Conservation (phyloP, 2,888 invertebrate species). For the Lampropteryx suffumata region DNA sequence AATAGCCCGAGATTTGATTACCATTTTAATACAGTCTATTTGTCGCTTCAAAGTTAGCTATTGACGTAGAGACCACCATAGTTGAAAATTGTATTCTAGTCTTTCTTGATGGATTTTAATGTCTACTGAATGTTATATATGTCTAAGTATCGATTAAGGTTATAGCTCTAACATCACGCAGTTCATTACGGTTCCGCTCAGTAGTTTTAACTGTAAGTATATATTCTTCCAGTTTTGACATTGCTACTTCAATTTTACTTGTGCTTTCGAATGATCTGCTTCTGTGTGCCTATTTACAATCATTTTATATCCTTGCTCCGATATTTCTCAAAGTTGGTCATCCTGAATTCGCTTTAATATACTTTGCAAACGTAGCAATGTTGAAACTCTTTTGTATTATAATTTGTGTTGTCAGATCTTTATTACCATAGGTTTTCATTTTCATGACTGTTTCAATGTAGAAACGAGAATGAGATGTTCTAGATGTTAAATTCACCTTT, state of each 20-base stretch:
- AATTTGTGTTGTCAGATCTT: conserved; percentile 67
- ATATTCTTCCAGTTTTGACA: conserved; percentile 70
- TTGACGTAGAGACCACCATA: conserved; percentile 51
- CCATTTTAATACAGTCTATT: conserved; percentile 14
- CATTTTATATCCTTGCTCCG: conserved; percentile 39
- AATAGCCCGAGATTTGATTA: conserved; percentile 42
- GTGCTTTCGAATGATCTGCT: conserved; percentile 36
- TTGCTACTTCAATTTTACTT: conserved; percentile 60
- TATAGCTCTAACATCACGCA: conserved; percentile 62
- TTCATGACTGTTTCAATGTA: background rate
- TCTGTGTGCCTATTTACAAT: conserved; percentile 43
- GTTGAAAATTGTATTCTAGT: conserved; percentile 56
- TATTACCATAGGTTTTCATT: conserved; percentile 12
- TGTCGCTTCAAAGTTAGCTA: conserved; percentile 39
- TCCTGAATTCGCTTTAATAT: conserved; percentile 38
- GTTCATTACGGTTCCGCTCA: conserved; percentile 68
- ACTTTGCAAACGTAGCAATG: conserved; percentile 67
- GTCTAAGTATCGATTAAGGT: conserved; percentile 74
- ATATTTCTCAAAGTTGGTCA: conserved; percentile 76
- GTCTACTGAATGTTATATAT: conserved; percentile 82
- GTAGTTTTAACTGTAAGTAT: conserved; percentile 64
- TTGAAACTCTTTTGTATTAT: conserved; percentile 69
- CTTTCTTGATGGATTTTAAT: conserved; percentile 71
- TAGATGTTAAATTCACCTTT: conserved; percentile 5
- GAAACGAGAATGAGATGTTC: conserved; percentile 6